Conservation (phyloP, 2,888 invertebrate species). For the Callinectes sapidus region DNA sequence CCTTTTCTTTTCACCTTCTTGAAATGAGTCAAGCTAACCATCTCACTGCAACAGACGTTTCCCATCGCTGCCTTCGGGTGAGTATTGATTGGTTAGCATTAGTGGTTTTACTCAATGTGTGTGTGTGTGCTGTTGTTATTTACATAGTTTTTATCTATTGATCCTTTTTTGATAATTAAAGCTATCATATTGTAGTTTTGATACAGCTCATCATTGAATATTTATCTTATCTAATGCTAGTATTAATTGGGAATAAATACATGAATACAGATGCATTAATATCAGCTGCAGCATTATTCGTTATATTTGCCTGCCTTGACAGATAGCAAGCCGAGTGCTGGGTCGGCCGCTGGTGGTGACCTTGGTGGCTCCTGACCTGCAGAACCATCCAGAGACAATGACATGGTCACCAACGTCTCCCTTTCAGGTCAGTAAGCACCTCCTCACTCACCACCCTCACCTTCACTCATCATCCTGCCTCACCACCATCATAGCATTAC, state of each 20-base stretch:
- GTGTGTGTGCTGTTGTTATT: not conserved
- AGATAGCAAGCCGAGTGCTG: conserved; percentile 61
- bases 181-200: no score
- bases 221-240: no score
- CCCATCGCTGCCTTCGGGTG: not conserved
- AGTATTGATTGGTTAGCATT: not conserved
- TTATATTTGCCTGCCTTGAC: not conserved
- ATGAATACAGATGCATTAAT: not conserved
- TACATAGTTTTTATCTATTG: no score
- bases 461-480: not conserved
- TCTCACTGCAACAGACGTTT: not conserved
- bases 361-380: conserved; percentile 68
- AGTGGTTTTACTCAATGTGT: not conserved
- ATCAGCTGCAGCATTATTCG: not conserved
- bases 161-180: no score
- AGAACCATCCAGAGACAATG: conserved; percentile 57
- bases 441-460: not conserved
- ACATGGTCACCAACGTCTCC: conserved; percentile 50
- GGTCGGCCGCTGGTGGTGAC: conserved; percentile 59
- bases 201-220: no score
- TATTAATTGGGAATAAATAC: not conserved
- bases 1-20: not conserved
- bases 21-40: not conserved
- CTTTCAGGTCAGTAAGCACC: not conserved
- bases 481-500: no score